These are phyloP conservation scores for Diarsia dahlii DNA, from an alignment of 2,888 invertebrate genomes.

Conservation along the genomic window DNA sequence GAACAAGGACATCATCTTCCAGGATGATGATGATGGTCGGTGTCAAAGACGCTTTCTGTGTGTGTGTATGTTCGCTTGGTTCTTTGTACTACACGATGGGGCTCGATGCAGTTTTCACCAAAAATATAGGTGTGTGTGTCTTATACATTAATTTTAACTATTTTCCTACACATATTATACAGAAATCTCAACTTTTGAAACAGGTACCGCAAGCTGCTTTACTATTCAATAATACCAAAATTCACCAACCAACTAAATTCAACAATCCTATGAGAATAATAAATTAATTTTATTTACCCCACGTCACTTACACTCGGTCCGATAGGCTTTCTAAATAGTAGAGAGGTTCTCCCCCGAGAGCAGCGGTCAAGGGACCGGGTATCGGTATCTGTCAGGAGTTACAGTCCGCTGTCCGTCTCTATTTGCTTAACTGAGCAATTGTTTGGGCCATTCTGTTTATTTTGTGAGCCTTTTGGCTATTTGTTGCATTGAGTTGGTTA, in stretches of 20 bases:
- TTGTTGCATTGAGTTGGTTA: not conserved
- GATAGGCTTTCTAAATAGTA: slow-evolving; percentile 41
- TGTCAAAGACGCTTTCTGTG: too few relatives aligned
- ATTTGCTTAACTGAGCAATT: slow-evolving; percentile 49
- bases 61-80: too few relatives aligned
- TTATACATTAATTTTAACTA: too few relatives aligned
- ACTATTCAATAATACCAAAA: not conserved
- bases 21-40: too few relatives aligned
- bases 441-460: slow-evolving; percentile 36
- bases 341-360: slow-evolving; percentile 42
- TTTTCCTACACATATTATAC: too few relatives aligned
- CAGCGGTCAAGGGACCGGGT: slow-evolving; percentile 25
- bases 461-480: not conserved
- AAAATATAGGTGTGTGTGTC: too few relatives aligned
- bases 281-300: slow-evolving; percentile 30
- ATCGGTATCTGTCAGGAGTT: slow-evolving; percentile 53
- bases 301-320: slow-evolving; percentile 27
- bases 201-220: not conserved
- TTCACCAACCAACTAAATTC: not conserved
- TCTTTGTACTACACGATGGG: too few relatives aligned
- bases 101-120: too few relatives aligned
- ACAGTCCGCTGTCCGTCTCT: slow-evolving; percentile 34
- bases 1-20: too few relatives aligned
- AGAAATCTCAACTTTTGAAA: not conserved
- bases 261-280: slow-evolving; percentile 22